These are phyloP conservation scores for Lepidocyrtinus sp. DNA, from an alignment of 2,888 invertebrate species.

Conservation along the genomic window DNA sequence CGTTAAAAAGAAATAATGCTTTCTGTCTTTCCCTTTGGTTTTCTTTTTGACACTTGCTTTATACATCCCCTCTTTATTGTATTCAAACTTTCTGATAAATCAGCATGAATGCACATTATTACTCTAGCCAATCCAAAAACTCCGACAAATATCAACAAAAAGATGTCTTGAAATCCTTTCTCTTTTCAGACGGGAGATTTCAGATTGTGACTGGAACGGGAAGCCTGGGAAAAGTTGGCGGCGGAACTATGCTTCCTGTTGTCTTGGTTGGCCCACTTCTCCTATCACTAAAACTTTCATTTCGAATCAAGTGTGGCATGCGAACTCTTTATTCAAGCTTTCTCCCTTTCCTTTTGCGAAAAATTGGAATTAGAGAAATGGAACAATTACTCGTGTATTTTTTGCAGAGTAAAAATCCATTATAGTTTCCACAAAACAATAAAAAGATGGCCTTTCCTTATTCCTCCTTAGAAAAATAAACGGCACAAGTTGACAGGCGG, in stretches of 20 bases:
- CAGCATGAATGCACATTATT: conserved; percentile 20
- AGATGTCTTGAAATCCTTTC: conserved; percentile 23
- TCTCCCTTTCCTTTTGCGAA: background rate
- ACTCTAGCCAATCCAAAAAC: conserved; percentile 11
- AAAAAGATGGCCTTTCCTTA: background rate
- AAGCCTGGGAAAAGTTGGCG: conserved; percentile 48
- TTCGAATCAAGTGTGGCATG: conserved; percentile 15
- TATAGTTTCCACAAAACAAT: conserved; percentile 12
- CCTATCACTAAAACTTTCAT: conserved; percentile 33
- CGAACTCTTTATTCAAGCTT: background rate
- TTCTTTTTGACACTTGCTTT: conserved; percentile 50
- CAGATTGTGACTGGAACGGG: conserved; percentile 52
- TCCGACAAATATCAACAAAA: conserved; percentile 23
- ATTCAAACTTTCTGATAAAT: conserved; percentile 49
- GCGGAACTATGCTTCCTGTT: conserved; percentile 56
- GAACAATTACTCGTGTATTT: conserved; percentile 1
- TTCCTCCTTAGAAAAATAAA: conserved; percentile 4
- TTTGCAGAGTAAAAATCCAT: conserved; percentile 11
- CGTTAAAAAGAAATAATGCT: conserved; percentile 35
- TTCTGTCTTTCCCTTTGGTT: conserved; percentile 28
- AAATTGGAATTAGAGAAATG: background rate
- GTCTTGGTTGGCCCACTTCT: conserved; percentile 56
- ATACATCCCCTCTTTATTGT: conserved; percentile 32
- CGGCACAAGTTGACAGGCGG: conserved; percentile 24
- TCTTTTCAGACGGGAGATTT: conserved; percentile 10